Conservation (phyloP, 2,113 vertebrate genomes). For the Rostratula benghalensis region DNA sequence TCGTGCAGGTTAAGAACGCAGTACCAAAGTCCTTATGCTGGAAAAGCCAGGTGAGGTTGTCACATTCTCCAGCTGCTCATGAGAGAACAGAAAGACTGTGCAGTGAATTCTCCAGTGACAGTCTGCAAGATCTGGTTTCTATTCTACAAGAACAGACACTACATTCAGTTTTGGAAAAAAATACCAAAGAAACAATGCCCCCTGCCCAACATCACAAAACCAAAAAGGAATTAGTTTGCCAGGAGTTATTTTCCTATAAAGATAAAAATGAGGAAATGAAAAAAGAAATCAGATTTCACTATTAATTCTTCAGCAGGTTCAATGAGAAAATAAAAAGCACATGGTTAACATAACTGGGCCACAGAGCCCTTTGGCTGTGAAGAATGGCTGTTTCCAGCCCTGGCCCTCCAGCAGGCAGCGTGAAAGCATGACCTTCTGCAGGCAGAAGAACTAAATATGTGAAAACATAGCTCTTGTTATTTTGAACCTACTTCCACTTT, state of each 20-base stretch:
- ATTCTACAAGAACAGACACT: not conserved
- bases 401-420: not conserved
- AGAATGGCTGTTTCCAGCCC: not conserved
- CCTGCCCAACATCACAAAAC: not conserved
- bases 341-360: not conserved
- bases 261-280: not conserved
- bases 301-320: not conserved
- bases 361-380: not conserved
- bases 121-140: not conserved
- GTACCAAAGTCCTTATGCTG: not conserved
- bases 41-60: not conserved
- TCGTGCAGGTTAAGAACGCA: not conserved
- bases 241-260: not conserved
- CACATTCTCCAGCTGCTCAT: not conserved
- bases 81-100: not conserved
- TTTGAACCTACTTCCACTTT: not conserved
- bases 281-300: not conserved
- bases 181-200: fast-evolving
- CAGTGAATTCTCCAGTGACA: not conserved
- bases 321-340: not conserved
- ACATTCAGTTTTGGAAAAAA: not conserved
- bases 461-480: not conserved
- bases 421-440: not conserved
- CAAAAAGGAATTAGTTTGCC: not conserved
- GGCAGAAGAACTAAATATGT: not conserved